Evolutionary conservation across 30 jellyfish, hydroid and myxozoan species (phyloP).

Genomic region (Rhopilema esculentum): DNA sequence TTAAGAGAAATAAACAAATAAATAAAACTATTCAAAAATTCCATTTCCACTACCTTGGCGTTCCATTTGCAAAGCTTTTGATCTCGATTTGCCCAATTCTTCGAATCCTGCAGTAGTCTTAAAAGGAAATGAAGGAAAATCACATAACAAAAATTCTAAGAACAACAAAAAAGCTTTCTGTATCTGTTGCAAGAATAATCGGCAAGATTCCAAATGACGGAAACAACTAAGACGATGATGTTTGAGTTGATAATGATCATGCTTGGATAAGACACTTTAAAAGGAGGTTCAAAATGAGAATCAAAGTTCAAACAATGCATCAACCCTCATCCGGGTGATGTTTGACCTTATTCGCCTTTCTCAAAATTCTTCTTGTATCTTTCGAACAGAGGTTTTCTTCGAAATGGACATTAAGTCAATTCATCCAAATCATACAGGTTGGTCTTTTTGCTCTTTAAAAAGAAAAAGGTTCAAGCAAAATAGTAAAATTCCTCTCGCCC

Average conservation of each 20-base stretch:
- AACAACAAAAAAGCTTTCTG: background rate
- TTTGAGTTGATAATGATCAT: too few species aligned
- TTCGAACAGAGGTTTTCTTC: too few species aligned
- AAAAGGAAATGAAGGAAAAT: background rate
- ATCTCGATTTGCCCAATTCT: background rate
- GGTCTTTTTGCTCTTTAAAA: too few species aligned
- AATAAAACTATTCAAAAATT: too few species aligned
- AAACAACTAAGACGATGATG: background rate
- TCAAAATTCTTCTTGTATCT: too few species aligned
- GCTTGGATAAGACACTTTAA: background rate
- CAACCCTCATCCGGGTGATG: too few species aligned
- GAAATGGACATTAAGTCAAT: background rate
- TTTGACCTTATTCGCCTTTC: too few species aligned
- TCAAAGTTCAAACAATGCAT: background rate
- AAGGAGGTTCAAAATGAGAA: background rate
- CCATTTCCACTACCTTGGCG: background rate
- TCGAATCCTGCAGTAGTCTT: background rate
- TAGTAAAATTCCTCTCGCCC: too few species aligned
- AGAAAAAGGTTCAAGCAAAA: too few species aligned
- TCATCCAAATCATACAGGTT: too few species aligned
- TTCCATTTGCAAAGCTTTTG: background rate
- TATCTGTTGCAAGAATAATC: background rate
- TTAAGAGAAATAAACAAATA: too few species aligned
- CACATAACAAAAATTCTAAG: background rate
- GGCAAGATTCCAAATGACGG: background rate